Conservation (phyloP, 1,140 invertebrate genomes). For the Drosophila malerkotliana region DNA sequence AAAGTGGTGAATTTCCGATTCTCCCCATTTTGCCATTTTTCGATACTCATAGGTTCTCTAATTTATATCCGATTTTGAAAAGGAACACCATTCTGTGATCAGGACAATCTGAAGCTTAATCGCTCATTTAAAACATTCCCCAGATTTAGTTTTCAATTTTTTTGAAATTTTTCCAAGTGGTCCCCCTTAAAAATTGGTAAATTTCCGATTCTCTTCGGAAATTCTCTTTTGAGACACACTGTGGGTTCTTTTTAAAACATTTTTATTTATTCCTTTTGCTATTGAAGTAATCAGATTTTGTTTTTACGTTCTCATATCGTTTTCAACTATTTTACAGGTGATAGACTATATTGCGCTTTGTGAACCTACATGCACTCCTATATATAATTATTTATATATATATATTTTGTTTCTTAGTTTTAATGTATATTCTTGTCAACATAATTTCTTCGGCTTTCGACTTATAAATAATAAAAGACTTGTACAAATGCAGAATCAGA, state of each 20-base stretch:
- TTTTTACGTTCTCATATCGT: conserved; percentile 3
- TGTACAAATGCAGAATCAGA: conserved; percentile 38
- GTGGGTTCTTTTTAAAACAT: conserved; percentile 54
- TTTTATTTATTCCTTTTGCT: conserved; percentile 58
- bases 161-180: no score
- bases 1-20: no score
- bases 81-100: no score
- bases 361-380: conserved; percentile 63
- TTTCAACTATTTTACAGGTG: conserved; percentile 70
- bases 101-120: no score
- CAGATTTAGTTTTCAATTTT: no score
- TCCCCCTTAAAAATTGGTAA: no score
- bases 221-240: no score
- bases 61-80: no score
- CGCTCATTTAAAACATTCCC: no score
- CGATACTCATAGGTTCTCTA: no score
- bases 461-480: conserved; percentile 48
- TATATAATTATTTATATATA: conserved; percentile 51
- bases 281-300: conserved; percentile 30
- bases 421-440: conserved; percentile 45
- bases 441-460: conserved; percentile 58
- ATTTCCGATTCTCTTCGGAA: no score
- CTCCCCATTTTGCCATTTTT: no score
- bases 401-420: conserved; percentile 17
- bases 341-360: conserved; percentile 76